These are phyloP conservation scores for Listronotus bonariensis DNA, from an alignment of 1,140 invertebrate species.

Conservation along the genomic window DNA sequence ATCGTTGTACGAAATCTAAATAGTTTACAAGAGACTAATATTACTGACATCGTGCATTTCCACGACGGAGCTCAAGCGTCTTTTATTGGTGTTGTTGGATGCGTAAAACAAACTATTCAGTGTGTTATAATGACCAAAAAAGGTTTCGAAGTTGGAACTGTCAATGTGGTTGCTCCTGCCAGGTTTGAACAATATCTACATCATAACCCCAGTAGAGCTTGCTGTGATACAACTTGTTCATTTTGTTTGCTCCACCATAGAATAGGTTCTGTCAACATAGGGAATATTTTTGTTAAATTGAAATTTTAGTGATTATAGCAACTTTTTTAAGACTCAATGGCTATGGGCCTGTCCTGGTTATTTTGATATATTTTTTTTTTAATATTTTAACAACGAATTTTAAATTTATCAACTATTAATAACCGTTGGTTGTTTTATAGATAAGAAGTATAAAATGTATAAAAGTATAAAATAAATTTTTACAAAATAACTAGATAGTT, in stretches of 20 bases:
- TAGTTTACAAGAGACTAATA: conserved; percentile 6
- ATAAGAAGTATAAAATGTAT: too few species aligned
- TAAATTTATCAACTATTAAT: too few species aligned
- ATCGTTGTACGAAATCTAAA: conserved; percentile 28
- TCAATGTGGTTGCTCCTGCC: conserved; percentile 30
- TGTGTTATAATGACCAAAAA: conserved; percentile 52
- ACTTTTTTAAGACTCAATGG: too few species aligned
- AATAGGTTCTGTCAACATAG: not conserved
- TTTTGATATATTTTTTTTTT: too few species aligned
- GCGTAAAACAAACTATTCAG: conserved; percentile 43
- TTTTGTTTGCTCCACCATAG: not conserved
- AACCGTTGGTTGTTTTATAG: too few species aligned
- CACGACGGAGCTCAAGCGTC: conserved; percentile 23
- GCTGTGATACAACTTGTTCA: conserved; percentile 28
- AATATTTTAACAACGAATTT: too few species aligned
- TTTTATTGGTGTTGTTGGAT: conserved; percentile 49
- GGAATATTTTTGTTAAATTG: too few species aligned
- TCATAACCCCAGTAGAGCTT: conserved; percentile 36
- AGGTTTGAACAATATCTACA: conserved; percentile 38
- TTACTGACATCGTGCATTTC: conserved; percentile 20
- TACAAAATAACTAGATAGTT: too few species aligned
- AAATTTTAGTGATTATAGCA: too few species aligned
- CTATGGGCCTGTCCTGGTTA: too few species aligned
- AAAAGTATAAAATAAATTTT: too few species aligned
- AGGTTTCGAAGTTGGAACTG: conserved; percentile 45